phyloP scores from a whole-genome alignment of 2,888 invertebrate species.

The Acrocyrtus sp. region DNA sequence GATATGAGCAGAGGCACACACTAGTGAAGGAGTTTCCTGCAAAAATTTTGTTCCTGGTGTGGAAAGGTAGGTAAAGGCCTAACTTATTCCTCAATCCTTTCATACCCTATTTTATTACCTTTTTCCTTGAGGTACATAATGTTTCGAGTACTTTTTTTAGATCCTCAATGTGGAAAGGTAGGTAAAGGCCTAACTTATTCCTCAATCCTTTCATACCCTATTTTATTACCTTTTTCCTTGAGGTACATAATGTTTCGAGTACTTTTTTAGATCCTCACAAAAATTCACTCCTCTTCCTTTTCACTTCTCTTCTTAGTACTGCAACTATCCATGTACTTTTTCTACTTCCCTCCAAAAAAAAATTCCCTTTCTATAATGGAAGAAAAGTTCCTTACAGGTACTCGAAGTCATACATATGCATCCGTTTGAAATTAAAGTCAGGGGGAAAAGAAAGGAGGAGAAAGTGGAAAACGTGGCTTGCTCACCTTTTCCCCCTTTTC shows the following conservation, averaged over 20 bases:
- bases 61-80: too few relatives aligned
- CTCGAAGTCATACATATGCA: slow-evolving; percentile 49
- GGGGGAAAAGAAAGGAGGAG: slow-evolving; percentile 1
- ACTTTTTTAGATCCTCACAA: too few relatives aligned
- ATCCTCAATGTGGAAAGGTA: too few relatives aligned
- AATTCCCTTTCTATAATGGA: neutral
- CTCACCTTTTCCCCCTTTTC: slow-evolving; percentile 39
- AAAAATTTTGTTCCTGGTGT: too few relatives aligned
- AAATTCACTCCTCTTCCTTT: too few relatives aligned
- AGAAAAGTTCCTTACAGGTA: too few relatives aligned
- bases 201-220: neutral
- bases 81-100: neutral
- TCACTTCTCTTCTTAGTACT: neutral
- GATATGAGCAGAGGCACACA: too few relatives aligned
- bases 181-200: neutral
- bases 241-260: slow-evolving; percentile 22
- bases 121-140: slow-evolving; percentile 20
- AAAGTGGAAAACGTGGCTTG: slow-evolving; percentile 38
- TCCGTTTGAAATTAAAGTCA: slow-evolving; percentile 52
- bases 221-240: slow-evolving; percentile 2
- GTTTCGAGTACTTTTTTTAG: slow-evolving; percentile 26
- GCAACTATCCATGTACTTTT: neutral
- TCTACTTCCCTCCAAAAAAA: neutral
- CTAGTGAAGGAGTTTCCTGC: too few relatives aligned
- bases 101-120: slow-evolving; percentile 46